These are phyloP conservation scores for Cyclargus thomasi DNA, from an alignment of 1,140 invertebrate species.

Conservation along the genomic window DNA sequence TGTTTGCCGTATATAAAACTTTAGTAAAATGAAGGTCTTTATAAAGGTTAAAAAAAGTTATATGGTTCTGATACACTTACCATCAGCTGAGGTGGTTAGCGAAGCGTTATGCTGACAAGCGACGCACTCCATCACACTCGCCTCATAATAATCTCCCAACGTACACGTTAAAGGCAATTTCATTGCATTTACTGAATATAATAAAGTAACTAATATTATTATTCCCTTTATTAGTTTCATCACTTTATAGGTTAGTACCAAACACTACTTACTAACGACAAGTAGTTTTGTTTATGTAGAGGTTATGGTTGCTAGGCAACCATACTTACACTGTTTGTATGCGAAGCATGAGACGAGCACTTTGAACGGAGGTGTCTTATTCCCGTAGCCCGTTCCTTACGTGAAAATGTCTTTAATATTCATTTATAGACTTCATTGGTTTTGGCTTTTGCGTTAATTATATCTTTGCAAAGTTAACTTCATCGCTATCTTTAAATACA, in stretches of 20 bases:
- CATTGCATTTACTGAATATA: slow-evolving; percentile 27
- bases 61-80: too few species aligned
- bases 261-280: background rate
- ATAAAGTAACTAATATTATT: slow-evolving; percentile 10
- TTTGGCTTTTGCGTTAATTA: too few species aligned
- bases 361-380: too few species aligned
- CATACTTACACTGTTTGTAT: background rate
- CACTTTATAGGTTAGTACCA: background rate
- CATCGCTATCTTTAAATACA: too few species aligned
- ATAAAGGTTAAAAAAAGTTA: too few species aligned
- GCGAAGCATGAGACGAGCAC: too few species aligned
- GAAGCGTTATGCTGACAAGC: slow-evolving; percentile 48
- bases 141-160: slow-evolving; percentile 45
- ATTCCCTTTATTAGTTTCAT: background rate
- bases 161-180: slow-evolving; percentile 43
- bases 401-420: too few species aligned
- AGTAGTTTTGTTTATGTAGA: slow-evolving; percentile 4
- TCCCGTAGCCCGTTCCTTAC: too few species aligned
- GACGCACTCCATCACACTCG: slow-evolving; percentile 42
- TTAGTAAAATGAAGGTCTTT: too few species aligned
- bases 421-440: too few species aligned
- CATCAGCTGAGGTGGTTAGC: slow-evolving; percentile 45
- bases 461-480: too few species aligned
- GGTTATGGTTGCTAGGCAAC: slow-evolving; percentile 2
- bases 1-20: too few species aligned